Evolutionary conservation across 2,888 invertebrate species (phyloP).

Genomic region (Chironomus tentans): DNA sequence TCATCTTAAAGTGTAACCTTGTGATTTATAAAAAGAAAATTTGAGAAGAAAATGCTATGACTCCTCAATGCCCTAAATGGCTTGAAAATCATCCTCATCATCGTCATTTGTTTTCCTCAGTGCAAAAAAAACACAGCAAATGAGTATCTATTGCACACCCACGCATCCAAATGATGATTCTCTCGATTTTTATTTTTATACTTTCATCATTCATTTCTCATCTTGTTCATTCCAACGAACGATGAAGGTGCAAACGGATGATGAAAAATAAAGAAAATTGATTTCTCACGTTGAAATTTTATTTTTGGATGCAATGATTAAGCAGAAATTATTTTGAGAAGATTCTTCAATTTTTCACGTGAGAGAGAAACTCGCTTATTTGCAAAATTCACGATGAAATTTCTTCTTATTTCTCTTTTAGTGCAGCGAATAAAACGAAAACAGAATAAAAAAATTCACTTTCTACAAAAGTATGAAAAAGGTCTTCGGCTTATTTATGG

Average conservation of each 20-base stretch:
- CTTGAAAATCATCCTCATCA: not conserved
- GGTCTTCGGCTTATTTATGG: not conserved
- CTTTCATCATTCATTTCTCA: not conserved
- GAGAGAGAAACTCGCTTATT: not conserved
- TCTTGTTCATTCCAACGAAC: not conserved
- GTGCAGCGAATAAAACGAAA: not conserved
- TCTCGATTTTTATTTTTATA: not conserved
- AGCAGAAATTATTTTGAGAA: not conserved
- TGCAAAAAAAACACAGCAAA: not conserved
- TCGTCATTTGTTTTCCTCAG: not conserved
- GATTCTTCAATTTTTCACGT: not conserved
- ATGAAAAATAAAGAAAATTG: not conserved
- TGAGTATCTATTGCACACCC: not conserved
- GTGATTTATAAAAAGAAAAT: too few relatives aligned
- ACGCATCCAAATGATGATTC: not conserved
- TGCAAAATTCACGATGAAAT: not conserved
- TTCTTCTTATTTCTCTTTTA: not conserved
- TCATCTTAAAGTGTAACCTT: too few relatives aligned
- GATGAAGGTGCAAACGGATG: too few relatives aligned
- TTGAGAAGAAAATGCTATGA: too few relatives aligned
- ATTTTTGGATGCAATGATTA: not conserved
- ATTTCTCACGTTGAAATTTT: not conserved
- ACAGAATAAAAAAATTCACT: not conserved
- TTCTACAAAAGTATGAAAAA: not conserved
- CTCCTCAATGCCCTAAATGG: not conserved